Conservation (phyloP, 2,888 invertebrate genomes). For the Anthoptus insignis region DNA sequence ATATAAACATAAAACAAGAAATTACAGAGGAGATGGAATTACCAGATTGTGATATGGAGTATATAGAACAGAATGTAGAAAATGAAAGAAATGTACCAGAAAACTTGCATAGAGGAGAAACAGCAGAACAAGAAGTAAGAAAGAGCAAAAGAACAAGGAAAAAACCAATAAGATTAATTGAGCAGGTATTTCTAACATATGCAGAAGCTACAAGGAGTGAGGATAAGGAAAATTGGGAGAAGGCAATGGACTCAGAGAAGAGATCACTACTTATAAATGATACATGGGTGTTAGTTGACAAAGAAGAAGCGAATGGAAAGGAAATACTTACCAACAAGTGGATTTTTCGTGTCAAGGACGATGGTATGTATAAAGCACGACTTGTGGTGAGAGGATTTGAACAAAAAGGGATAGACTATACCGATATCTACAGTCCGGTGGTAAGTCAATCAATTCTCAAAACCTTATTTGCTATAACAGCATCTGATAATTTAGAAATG, state of each 20-base stretch:
- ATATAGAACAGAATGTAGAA: conserved; percentile 7
- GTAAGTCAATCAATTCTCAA: too few species aligned
- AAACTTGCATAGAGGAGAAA: neutral
- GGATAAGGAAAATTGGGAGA: conserved; percentile 5
- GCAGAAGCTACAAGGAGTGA: conserved; percentile 5
- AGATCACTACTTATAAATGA: neutral
- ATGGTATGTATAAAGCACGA: neutral
- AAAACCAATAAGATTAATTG: neutral
- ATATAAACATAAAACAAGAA: too few species aligned
- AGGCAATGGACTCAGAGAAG: neutral
- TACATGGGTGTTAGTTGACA: neutral
- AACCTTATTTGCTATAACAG: too few species aligned
- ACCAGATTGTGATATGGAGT: too few species aligned
- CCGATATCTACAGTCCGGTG: too few species aligned
- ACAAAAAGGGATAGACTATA: too few species aligned
- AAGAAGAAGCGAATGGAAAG: conserved; percentile 2
- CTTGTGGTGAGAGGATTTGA: too few species aligned
- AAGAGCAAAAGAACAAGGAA: neutral
- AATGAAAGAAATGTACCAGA: neutral
- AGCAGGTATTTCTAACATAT: neutral
- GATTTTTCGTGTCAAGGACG: conserved; percentile 1
- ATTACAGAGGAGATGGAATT: too few species aligned
- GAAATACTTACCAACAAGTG: conserved; percentile 2
- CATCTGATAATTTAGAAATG: too few species aligned
- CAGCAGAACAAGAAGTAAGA: too few species aligned